Percentiles rank a stretch among this genome's conserved stretches.
phyloP scores from a whole-genome alignment of 2,113 vertebrate genomes.

The Clarias batrachus region DNA sequence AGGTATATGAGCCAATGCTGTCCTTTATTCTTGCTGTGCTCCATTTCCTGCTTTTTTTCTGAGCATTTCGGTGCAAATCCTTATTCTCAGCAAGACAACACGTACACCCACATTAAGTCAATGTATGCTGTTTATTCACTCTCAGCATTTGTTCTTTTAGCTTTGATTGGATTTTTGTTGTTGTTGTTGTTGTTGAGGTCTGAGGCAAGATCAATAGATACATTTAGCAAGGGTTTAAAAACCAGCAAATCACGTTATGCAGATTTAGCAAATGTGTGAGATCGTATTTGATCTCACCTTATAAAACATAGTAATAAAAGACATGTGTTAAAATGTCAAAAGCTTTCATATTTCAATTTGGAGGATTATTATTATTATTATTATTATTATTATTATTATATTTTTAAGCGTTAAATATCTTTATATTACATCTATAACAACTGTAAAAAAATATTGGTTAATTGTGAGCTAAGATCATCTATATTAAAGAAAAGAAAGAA shows the following conservation, averaged over 20 bases:
- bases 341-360: background rate
- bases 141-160: background rate
- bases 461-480: background rate
- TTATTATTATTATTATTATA: too few relatives aligned
- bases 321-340: background rate
- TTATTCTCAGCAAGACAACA: background rate
- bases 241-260: background rate
- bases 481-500: background rate
- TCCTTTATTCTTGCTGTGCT: constrained; percentile 1
- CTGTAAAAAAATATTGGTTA: background rate
- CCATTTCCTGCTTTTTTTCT: constrained; percentile 12
- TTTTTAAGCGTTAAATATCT: background rate
- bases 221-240: background rate
- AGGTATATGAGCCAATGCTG: background rate
- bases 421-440: background rate
- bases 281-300: background rate
- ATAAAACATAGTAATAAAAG: background rate
- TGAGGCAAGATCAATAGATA: background rate
- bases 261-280: background rate
- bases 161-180: background rate
- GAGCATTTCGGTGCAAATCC: background rate
- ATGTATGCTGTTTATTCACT: background rate
- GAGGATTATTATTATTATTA: too few relatives aligned
- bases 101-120: background rate
- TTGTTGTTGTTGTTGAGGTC: background rate